A percentile compares a stretch with the other conserved stretches of the same genome.
Conservation (phyloP, 1,140 invertebrate genomes). For the Gyrodactylus salaris region DNA sequence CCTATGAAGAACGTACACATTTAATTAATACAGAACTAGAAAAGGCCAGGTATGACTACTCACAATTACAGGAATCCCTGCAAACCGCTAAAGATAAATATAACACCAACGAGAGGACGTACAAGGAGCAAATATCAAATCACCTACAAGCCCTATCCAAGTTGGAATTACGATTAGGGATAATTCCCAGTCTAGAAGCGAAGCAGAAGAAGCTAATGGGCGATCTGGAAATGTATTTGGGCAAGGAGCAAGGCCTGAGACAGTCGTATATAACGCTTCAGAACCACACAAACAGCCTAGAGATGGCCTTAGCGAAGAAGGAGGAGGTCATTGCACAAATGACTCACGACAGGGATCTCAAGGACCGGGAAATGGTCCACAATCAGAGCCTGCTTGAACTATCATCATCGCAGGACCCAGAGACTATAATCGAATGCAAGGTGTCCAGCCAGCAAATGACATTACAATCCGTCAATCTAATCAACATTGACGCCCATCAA, state of each 20-base stretch:
- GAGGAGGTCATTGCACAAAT: not conserved
- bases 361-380: not conserved
- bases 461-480: not conserved
- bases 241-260: not conserved
- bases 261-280: not conserved
- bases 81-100: not conserved
- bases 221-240: not conserved
- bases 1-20: not conserved
- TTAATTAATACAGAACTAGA: not conserved
- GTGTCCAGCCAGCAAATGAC: not conserved
- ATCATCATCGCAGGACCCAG: not conserved
- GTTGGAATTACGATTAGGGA: not conserved
- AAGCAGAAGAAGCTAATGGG: not conserved
- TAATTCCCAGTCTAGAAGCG: not conserved
- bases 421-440: not conserved
- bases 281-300: not conserved
- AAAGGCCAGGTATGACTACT: not conserved
- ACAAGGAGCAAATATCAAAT: not conserved
- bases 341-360: not conserved
- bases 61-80: not conserved
- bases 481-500: not conserved
- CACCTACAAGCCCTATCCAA: not conserved
- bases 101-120: not conserved
- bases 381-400: not conserved
- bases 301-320: not conserved